Evolutionary conservation across 2,888 invertebrate species (phyloP), one percentile per base, ranked within the genome.

Genomic region (Venusia cambrica): DNA sequence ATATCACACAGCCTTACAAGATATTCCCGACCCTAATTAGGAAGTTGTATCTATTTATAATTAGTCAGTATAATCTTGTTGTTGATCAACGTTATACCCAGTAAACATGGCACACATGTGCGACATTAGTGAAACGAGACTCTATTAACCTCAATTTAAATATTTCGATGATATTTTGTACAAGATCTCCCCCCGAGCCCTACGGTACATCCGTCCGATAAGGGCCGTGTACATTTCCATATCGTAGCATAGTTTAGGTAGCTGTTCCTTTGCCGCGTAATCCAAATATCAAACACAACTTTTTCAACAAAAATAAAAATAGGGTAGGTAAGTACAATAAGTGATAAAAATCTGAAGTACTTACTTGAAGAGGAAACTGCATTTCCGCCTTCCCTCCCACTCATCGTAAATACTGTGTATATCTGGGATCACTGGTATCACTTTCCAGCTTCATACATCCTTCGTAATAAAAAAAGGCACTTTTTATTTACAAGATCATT

Each of bases 331-430:
- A n/a, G n/a, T n/a, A n/a, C n/a, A n/a, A n/a, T n/a, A n/a, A n/a
- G n/a, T 9, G 9, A 26, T 29, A 50, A 38, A 54, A 50, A 56
- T 46, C 28, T 52, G 41, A 55, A 51, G 52, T 59, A 84, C 85
- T 87, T 71, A 87, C 85, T 83, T 58, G 75, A 79, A 81, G 83
- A 79, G 74, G 84, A 81, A 83, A 81, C 81, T 87, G 83, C 83
- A 85, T 78, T 83, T 84, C 85, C 85, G 81, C 75, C 80, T 78
- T 78, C 79, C 74, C 78, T 80, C 73, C 76, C 84, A 76, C 77
- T 85, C 87, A 87, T 87, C 72, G 74, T 85, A 80, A 73, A 62
- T 70, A 65, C 65, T 72, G 72, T 68, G 62, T 59, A 67, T 60
- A 72, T 75, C 68, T 62, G 62, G 73, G 71, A 77, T 80, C 75